Conservation (phyloP, 2,113 vertebrate genomes). For the Melanostigma gelatinosum region DNA sequence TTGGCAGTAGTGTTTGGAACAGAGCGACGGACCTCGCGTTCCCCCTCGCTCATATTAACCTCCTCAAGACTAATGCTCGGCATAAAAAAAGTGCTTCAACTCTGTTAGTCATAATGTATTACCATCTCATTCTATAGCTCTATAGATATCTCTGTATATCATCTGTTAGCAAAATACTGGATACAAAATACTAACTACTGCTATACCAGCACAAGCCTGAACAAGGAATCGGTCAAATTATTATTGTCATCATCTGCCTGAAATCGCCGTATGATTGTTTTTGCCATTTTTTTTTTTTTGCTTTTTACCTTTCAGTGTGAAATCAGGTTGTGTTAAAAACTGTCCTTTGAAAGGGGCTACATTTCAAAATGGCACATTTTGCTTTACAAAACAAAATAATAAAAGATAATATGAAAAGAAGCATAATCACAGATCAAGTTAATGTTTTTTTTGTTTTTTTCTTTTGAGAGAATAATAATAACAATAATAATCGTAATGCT, state of each 20-base stretch:
- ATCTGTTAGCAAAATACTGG: slow-evolving; percentile 82
- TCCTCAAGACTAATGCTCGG: slow-evolving; percentile 77
- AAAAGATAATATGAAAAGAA: slow-evolving; percentile 79
- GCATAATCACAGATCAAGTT: slow-evolving; percentile 84
- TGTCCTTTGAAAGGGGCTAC: slow-evolving; percentile 71
- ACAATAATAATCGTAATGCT: slow-evolving; percentile 79
- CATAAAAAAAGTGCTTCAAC: slow-evolving; percentile 85
- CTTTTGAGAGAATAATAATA: slow-evolving; percentile 76
- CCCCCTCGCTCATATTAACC: slow-evolving; percentile 61
- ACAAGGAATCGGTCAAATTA: slow-evolving; percentile 70
- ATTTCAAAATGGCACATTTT: slow-evolving; percentile 81
- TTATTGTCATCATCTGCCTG: slow-evolving; percentile 65
- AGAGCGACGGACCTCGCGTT: slow-evolving; percentile 27
- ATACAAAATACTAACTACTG: slow-evolving; percentile 80
- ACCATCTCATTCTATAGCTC: slow-evolving; percentile 80
- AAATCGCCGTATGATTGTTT: slow-evolving; percentile 77
- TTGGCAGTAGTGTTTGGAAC: slow-evolving; percentile 75
- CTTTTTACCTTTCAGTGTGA: slow-evolving; percentile 71
- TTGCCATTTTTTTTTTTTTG: slow-evolving; percentile 42
- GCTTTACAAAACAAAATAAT: slow-evolving; percentile 74
- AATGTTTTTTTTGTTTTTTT: slow-evolving; percentile 71
- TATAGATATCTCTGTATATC: slow-evolving; percentile 83
- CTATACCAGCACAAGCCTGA: slow-evolving; percentile 74
- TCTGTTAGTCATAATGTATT: slow-evolving; percentile 80
- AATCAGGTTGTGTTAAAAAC: slow-evolving; percentile 64